These are phyloP conservation scores for Cyprinodon tularosa DNA, from an alignment of 2,113 vertebrate species.

Conservation along the genomic window DNA sequence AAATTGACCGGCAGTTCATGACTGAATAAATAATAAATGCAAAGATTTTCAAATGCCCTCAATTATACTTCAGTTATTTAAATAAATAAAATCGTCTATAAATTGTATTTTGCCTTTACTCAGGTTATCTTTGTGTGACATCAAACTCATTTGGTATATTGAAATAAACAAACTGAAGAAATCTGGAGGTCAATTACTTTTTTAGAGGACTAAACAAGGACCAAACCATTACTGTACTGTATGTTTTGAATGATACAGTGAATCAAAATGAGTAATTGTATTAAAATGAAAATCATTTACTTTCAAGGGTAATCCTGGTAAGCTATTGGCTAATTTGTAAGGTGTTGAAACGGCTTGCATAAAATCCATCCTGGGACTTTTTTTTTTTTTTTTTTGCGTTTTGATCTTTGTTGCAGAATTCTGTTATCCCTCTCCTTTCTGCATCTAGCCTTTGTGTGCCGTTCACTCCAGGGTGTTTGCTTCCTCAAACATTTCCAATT, in stretches of 20 bases:
- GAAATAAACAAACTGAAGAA: background rate
- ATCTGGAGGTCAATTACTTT: background rate
- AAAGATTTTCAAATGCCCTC: background rate
- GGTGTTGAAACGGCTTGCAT: background rate
- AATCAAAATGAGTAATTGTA: background rate
- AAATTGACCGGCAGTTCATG: background rate
- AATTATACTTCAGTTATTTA: background rate
- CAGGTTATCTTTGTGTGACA: background rate
- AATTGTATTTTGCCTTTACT: background rate
- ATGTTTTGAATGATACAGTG: constrained; percentile 30
- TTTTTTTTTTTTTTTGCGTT: background rate
- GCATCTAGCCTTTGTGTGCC: constrained; percentile 36
- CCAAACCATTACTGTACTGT: constrained; percentile 23
- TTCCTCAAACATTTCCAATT: constrained; percentile 19
- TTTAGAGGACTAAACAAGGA: constrained; percentile 2
- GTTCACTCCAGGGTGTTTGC: constrained; percentile 32
- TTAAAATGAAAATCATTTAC: constrained; percentile 8
- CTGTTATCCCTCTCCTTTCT: constrained; percentile 13
- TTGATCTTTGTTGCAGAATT: background rate
- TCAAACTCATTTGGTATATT: background rate
- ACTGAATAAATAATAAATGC: background rate
- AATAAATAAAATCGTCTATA: background rate
- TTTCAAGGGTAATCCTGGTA: background rate
- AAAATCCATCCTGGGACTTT: background rate
- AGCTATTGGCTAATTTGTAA: background rate